Conservation (phyloP, 2,113 vertebrate genomes). For the Python bivittatus region DNA sequence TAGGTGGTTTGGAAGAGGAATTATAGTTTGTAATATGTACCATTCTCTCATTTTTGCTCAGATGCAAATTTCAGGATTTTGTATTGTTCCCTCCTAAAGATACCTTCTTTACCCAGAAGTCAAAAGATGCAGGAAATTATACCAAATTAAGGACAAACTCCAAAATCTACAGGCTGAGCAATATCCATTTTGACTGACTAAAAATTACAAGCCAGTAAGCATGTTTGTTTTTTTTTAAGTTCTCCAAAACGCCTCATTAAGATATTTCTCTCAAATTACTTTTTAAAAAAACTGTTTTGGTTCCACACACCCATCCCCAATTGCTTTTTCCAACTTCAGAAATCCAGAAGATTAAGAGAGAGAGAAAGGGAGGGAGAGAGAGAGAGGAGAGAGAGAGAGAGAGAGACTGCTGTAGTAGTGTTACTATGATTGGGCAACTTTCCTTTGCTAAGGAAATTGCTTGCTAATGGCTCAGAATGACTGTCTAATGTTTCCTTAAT, state of each 20-base stretch:
- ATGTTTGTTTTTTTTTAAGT: background rate
- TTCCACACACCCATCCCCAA: background rate
- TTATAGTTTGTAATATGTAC: background rate
- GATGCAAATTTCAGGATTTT: background rate
- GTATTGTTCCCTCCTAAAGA: background rate
- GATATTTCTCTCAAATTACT: background rate
- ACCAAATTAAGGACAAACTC: background rate
- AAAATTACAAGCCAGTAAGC: background rate
- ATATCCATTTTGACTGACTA: background rate
- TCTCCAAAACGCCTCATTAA: background rate
- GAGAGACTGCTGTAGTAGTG: background rate
- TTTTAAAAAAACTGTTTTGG: background rate
- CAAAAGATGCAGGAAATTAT: background rate
- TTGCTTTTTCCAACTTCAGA: constrained; percentile 20
- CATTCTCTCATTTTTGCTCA: background rate
- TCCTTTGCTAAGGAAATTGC: background rate
- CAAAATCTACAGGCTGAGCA: background rate
- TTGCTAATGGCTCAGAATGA: background rate
- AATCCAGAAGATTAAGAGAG: constrained; percentile 36
- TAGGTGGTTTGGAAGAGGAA: background rate
- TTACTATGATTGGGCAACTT: background rate
- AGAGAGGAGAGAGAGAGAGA: constrained; percentile 18
- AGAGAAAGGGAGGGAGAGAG: constrained; percentile 15
- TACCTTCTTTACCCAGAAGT: background rate
- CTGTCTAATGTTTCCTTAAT: background rate